A percentile compares a stretch with the other conserved stretches of the same genome.
phyloP scores from a whole-genome alignment of 2,113 vertebrate genomes.

The Camelus bactrianus region DNA sequence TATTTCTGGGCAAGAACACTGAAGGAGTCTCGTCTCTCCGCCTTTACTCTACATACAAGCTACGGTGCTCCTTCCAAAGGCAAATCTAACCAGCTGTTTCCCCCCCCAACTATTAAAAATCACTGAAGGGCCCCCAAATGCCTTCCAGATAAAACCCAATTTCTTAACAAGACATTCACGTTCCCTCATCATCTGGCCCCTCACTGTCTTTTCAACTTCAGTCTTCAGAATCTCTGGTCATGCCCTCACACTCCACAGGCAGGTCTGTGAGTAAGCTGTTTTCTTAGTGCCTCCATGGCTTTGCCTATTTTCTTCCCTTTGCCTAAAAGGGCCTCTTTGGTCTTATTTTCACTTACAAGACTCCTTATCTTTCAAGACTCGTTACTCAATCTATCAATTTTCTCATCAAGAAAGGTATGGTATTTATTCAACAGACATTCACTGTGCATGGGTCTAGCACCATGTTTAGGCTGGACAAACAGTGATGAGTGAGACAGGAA shows the following conservation, averaged over 20 bases:
- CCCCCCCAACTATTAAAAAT: background rate
- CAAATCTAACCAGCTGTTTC: background rate
- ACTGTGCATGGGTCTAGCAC: background rate
- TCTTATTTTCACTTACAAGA: slow-evolving; percentile 17
- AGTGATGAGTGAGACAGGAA: background rate
- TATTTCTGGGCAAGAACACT: background rate
- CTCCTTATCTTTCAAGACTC: background rate
- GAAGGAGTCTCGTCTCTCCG: background rate
- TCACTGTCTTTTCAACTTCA: background rate
- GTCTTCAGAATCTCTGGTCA: background rate
- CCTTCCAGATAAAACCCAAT: background rate
- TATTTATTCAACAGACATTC: background rate
- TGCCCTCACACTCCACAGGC: background rate
- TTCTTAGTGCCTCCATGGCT: background rate
- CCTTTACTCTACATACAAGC: background rate
- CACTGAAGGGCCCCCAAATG: background rate
- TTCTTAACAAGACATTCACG: background rate
- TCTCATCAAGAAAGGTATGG: background rate
- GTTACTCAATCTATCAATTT: slow-evolving; percentile 4
- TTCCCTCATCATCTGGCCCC: background rate
- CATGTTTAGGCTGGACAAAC: background rate
- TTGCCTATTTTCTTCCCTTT: background rate
- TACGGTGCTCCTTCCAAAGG: background rate
- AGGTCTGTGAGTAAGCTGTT: background rate
- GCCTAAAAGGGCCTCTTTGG: background rate